Base-by-base conservation (phyloP, 2,888 invertebrate genomes). In the Watsonalla cultraria region DNA sequence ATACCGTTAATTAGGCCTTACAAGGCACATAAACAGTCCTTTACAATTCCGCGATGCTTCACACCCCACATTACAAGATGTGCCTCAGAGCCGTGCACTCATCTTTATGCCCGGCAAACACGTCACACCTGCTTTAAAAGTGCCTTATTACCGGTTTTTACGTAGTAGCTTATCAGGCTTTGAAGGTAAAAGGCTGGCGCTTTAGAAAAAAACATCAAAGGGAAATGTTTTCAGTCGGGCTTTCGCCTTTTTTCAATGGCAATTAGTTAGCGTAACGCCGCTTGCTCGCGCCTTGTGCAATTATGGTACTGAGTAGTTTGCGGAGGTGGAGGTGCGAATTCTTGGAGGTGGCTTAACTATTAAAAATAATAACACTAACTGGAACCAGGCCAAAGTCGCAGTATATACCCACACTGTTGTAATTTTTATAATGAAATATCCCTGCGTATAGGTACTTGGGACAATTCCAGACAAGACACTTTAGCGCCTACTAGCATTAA, bases 191-290 rank as follows among this genome's bases (percentile, higher is more conserved):
- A 80, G 76, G 76, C 67, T 65, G 66, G 65, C 74, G 68, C 78
- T 82, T 80, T 73, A 72, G 67, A 77, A 83, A 84, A 85, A 82
- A 83, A 88, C 84, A 82, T 89, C 90, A 90, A 90, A 90, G 86
- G 78, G 78, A 80, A 87, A 87, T 86, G 88, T 89, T 90, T 87
- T 86, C 84, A 85, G 86, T 78, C 82, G 85, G 86, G 80, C 71
- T 90, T 89, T 90, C 91, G 88, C 91, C 91, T 91, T 91, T 91
- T 90, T 90, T 90, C 84, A 91, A 91, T 92, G 91, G 91, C 91
- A 92, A 91, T 91, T 92, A 92, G 91, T 91, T 84, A 82, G 84
- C 84, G 84, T 82, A 84, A 79, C 79, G 76, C 70, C 79, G 84
- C 77, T 77, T 74, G 80, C 82, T 84, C 81, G 77, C 81, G 84